These are phyloP conservation scores for Hippoglossus hippoglossus DNA, from an alignment of 2,797 vertebrate genomes.

Conservation along the genomic window DNA sequence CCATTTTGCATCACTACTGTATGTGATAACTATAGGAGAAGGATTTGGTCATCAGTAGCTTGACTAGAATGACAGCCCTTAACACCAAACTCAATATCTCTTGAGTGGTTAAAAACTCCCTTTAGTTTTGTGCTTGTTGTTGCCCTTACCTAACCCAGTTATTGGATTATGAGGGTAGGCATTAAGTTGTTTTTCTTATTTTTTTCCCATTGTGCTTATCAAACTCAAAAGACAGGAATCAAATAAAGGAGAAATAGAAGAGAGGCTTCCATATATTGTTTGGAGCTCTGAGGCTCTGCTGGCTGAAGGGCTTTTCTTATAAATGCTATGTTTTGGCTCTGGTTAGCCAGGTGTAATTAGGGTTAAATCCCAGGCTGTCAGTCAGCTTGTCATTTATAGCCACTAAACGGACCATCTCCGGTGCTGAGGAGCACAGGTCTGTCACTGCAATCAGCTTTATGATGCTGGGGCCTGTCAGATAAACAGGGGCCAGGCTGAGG, in stretches of 20 bases:
- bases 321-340: conserved; percentile 62
- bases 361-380: conserved; percentile 70
- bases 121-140: conserved; percentile 55
- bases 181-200: conserved; percentile 32
- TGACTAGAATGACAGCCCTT: conserved; percentile 11
- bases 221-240: conserved; percentile 21
- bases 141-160: conserved; percentile 51
- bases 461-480: conserved; percentile 66
- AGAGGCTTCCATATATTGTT: conserved; percentile 27
- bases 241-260: conserved; percentile 30
- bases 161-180: conserved; percentile 56
- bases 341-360: conserved; percentile 71
- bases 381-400: conserved; percentile 66
- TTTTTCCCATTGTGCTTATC: conserved; percentile 28
- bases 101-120: conserved; percentile 40
- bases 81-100: conserved; percentile 30
- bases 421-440: conserved; percentile 60
- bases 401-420: conserved; percentile 63
- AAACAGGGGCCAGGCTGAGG: conserved; percentile 48
- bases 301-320: conserved; percentile 35
- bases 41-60: conserved; percentile 30
- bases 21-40: conserved; percentile 21
- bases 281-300: background rate
- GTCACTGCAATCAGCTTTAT: conserved; percentile 75
- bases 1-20: conserved; percentile 46